phyloP scores from a whole-genome alignment of 2,113 vertebrate genomes.

The Chauna torquata region DNA sequence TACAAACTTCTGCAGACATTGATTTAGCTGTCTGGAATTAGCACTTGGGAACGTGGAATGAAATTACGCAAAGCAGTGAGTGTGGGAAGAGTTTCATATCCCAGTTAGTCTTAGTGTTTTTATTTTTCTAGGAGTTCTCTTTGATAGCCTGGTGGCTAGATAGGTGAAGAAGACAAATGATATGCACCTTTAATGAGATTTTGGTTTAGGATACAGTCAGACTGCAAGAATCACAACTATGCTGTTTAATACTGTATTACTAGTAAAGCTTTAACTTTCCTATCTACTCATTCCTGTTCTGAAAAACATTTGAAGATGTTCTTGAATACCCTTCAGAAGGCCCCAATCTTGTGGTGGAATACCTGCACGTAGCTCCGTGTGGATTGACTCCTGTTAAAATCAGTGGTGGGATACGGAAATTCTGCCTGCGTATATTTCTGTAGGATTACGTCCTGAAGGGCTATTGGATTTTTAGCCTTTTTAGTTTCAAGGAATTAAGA shows the following conservation, averaged over 20 bases:
- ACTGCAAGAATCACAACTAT: neutral
- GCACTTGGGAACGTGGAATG: neutral
- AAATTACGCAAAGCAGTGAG: neutral
- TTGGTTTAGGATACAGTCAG: neutral
- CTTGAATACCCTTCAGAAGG: neutral
- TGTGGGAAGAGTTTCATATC: slow-evolving; percentile 19
- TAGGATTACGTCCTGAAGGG: neutral
- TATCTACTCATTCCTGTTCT: neutral
- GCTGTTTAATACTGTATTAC: neutral
- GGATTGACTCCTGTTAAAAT: neutral
- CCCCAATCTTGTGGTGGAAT: neutral
- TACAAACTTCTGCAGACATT: neutral
- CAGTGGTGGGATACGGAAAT: neutral
- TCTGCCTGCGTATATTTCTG: neutral
- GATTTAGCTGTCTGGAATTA: neutral
- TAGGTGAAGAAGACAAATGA: neutral
- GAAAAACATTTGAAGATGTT: neutral
- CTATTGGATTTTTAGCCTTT: neutral
- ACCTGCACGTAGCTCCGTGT: neutral
- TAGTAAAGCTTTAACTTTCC: slow-evolving; percentile 28
- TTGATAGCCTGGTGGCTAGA: neutral
- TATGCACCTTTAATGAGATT: neutral
- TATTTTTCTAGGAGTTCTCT: neutral
- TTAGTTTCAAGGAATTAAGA: neutral
- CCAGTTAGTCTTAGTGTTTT: slow-evolving; percentile 1